Conservation (phyloP, 2,888 invertebrate genomes). For the Tenthredo notha region DNA sequence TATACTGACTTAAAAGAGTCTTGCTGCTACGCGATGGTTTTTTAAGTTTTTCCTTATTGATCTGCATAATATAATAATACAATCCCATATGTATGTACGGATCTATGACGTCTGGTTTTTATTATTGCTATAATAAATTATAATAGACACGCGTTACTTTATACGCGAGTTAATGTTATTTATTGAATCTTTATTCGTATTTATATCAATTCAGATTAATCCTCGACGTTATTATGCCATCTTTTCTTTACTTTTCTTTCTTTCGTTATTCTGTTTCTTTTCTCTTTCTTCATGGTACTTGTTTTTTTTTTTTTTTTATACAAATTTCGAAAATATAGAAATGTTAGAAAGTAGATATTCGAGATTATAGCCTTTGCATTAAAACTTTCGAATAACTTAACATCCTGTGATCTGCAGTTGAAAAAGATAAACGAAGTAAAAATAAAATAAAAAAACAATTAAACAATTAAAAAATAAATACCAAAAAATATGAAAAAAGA, state of each 20-base stretch:
- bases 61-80: not conserved
- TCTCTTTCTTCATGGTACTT: not conserved
- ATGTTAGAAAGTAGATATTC: not conserved
- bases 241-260: not conserved
- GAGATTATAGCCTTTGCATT: not conserved
- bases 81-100: not conserved
- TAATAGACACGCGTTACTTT: constrained; percentile 2
- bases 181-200: constrained; percentile 2
- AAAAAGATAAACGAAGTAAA: not conserved
- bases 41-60: not conserved
- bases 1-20: not conserved
- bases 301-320: not conserved
- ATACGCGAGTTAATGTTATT: constrained; percentile 22
- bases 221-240: not conserved
- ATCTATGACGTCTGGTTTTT: not conserved
- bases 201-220: constrained; percentile 8
- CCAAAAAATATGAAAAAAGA: not conserved
- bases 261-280: not conserved
- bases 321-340: not conserved
- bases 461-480: not conserved
- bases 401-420: not conserved
- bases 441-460: not conserved
- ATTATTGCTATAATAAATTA: constrained; percentile 1
- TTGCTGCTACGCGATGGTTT: not conserved
- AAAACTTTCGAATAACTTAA: not conserved